Evolutionary conservation across 2,888 invertebrate species (phyloP), one percentile per base, ranked within the genome.

Genomic region (Acanthopleura granulata): DNA sequence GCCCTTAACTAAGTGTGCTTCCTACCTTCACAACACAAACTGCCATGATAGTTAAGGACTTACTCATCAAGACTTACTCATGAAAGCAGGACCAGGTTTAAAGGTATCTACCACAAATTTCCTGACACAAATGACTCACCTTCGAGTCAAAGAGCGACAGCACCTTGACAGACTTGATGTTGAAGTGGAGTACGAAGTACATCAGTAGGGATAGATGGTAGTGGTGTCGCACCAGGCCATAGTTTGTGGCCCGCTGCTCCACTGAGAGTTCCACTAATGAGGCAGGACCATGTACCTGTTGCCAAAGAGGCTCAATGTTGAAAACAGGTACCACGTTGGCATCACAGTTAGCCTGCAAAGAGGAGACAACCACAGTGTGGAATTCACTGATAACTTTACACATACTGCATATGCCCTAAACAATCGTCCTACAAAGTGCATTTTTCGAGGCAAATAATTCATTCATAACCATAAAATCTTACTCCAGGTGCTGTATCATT

Each of bases 171-270:
- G 88, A 87, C 82, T 90, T 96, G 72, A 97, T 89, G 83, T 94
- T 94, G 85, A 97, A 95, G 80, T 93, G 93, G 27, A 95, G 93
- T 81, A 96, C 94, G 90, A 96, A 95, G 82, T 95, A 94, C 75
- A 97, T 92, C 0, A 94, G 93, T 79, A 94, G 92, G 0, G 94
- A 93, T 74, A 97, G 92, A 90, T 97, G 95, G 83, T 94, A 94
- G 90, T 97, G 96, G 75, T 96, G 91, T 82, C 94, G 93, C 14
- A 97, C 91, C 80, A 96, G 92, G 82, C 95, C 94, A 79, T 93
- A 93, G 90, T 95, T 95, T 0, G 95, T 94, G 74, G 92, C 92
- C 81, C 94, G 93, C 86, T 95, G 95, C 78, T 94, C 94, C 78
- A 96, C 91, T 0, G 96, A 96, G 69, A 96, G 92, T 89, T 95